Conservation (phyloP, 2,797 vertebrate species). For the Sebastes minor region DNA sequence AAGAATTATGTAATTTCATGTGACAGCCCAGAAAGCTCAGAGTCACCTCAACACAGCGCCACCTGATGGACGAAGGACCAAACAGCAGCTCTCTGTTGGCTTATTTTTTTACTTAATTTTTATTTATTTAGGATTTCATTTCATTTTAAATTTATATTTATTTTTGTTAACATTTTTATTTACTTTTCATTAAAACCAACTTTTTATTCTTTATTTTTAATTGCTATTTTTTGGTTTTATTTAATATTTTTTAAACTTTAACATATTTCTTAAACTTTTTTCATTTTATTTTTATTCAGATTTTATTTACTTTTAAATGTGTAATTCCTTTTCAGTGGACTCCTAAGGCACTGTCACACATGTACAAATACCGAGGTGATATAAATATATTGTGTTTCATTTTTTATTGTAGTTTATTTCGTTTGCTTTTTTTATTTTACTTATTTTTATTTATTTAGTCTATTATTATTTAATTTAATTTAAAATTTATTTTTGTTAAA, state of each 20-base stretch:
- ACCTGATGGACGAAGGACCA: conserved; percentile 55
- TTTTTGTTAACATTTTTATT: neutral
- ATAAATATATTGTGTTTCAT: too few species aligned
- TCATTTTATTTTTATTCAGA: too few species aligned
- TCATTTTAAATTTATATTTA: neutral
- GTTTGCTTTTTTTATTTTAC: too few species aligned
- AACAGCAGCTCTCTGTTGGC: neutral
- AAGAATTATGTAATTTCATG: conserved; percentile 74
- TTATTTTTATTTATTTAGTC: too few species aligned
- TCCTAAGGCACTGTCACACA: too few species aligned
- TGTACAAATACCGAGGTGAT: too few species aligned
- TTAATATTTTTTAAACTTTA: neutral
- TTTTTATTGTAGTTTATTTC: too few species aligned
- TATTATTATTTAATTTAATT: neutral
- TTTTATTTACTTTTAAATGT: too few species aligned
- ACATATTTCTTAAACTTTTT: too few species aligned
- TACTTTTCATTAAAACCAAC: neutral
- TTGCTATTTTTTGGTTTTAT: neutral
- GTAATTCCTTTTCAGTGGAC: too few species aligned
- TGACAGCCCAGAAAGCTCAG: neutral
- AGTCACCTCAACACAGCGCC: conserved; percentile 47
- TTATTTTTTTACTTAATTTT: too few species aligned
- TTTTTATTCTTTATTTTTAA: neutral
- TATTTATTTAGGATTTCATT: neutral
- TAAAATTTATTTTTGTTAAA: neutral